A percentile compares a stretch with the other conserved stretches of the same genome.
Conservation (phyloP, 2,797 vertebrate genomes). For the Podarcis lilfordi region DNA sequence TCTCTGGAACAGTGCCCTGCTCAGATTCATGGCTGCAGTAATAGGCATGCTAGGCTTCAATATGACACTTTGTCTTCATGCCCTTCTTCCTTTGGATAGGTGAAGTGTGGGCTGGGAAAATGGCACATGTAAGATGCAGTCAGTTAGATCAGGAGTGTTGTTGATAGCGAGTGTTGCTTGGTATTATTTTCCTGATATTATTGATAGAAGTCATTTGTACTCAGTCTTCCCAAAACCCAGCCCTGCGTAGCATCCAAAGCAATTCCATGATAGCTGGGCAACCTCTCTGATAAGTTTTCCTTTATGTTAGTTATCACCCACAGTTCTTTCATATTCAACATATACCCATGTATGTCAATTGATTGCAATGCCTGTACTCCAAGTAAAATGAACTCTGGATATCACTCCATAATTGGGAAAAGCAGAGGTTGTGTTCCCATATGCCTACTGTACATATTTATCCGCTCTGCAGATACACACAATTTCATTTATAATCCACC, state of each 20-base stretch:
- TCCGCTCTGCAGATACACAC: not conserved
- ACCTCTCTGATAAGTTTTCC: not conserved
- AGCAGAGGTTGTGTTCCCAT: not conserved
- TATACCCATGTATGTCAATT: too few relatives aligned
- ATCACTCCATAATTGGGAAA: not conserved
- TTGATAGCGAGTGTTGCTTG: not conserved
- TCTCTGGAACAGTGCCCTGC: not conserved
- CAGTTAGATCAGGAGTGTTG: not conserved
- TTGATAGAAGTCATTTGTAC: not conserved
- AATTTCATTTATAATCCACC: too few relatives aligned
- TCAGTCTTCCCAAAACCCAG: not conserved
- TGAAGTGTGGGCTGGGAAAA: not conserved
- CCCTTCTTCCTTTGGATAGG: not conserved
- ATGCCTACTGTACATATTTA: not conserved
- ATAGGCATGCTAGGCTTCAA: not conserved
- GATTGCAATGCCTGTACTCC: too few relatives aligned
- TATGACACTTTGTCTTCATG: not conserved
- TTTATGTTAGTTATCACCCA: not conserved
- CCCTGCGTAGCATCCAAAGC: not conserved
- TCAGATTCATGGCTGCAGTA: not conserved
- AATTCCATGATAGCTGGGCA: not conserved
- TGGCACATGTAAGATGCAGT: too few relatives aligned
- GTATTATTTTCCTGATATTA: too few relatives aligned
- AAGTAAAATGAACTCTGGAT: too few relatives aligned
- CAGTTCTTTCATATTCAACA: too few relatives aligned